These are phyloP conservation scores for Sminthopsis crassicaudata DNA, from an alignment of 2,113 vertebrate genomes.

Conservation along the genomic window DNA sequence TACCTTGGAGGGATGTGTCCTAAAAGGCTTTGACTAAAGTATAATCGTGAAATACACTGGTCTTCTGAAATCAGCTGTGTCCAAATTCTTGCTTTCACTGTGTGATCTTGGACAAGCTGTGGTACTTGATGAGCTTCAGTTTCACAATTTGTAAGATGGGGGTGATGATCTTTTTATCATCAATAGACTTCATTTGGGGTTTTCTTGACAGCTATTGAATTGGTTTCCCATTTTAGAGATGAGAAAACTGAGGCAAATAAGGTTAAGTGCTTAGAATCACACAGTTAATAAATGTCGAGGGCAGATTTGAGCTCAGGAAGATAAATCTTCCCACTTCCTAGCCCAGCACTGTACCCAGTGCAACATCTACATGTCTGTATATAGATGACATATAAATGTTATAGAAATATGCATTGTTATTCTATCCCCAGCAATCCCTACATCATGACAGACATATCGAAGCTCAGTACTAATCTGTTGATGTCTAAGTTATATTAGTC, in stretches of 20 bases:
- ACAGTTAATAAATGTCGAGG: background rate
- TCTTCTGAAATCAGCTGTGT: background rate
- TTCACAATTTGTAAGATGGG: background rate
- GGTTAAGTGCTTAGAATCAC: background rate
- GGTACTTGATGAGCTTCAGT: background rate
- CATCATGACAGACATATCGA: background rate
- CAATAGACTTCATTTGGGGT: background rate
- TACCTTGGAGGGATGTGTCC: background rate
- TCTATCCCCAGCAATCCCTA: background rate
- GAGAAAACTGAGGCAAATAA: background rate
- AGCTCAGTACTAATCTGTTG: background rate
- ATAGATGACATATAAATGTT: background rate
- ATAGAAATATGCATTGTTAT: background rate
- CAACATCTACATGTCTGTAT: background rate
- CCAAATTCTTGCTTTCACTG: background rate
- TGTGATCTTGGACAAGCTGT: background rate
- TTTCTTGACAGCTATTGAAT: background rate
- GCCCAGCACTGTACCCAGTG: background rate
- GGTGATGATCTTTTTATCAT: background rate
- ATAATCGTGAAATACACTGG: background rate
- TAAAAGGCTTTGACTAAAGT: background rate
- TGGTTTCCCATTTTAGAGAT: background rate
- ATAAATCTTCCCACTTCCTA: background rate
- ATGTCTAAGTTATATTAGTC: background rate
- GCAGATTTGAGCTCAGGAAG: background rate